Evolutionary conservation across 2,113 vertebrate species (phyloP).

Genomic region (Carassius carassius): DNA sequence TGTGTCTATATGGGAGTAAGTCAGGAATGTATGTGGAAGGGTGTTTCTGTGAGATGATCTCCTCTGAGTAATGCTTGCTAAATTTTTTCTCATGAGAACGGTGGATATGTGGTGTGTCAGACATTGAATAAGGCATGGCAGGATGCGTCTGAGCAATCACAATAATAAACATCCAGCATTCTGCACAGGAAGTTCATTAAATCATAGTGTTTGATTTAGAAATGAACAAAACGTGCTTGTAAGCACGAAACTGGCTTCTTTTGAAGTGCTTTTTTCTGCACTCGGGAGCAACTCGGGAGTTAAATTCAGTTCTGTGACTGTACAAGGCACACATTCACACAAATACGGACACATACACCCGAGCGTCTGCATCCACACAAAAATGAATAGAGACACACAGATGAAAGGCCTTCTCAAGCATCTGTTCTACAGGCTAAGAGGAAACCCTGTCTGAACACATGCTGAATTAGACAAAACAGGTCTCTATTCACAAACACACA

Average conservation of each 20-base stretch:
- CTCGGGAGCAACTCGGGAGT: constrained; percentile 72
- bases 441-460: constrained; percentile 77
- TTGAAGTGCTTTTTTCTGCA: constrained; percentile 72
- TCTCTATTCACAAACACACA: constrained; percentile 68
- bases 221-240: constrained; percentile 75
- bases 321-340: constrained; percentile 61
- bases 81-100: constrained; percentile 74
- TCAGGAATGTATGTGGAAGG: constrained; percentile 3
- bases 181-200: constrained; percentile 78
- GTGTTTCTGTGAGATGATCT: constrained; percentile 36
- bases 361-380: constrained; percentile 39
- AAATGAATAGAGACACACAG: constrained; percentile 67
- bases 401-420: constrained; percentile 76
- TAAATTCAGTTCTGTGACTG: constrained; percentile 72
- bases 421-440: constrained; percentile 77
- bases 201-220: constrained; percentile 80
- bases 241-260: constrained; percentile 71
- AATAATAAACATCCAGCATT: constrained; percentile 79
- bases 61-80: constrained; percentile 54
- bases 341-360: constrained; percentile 51
- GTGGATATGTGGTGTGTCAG: constrained; percentile 72
- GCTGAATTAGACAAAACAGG: constrained; percentile 82
- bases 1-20: constrained; percentile 1
- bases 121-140: constrained; percentile 74
- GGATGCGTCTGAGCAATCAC: constrained; percentile 75